Percentiles rank a stretch among this genome's conserved stretches.
These are phyloP conservation scores for Synaphobranchus kaupii DNA, from an alignment of 2,797 vertebrate species.

Conservation along the genomic window DNA sequence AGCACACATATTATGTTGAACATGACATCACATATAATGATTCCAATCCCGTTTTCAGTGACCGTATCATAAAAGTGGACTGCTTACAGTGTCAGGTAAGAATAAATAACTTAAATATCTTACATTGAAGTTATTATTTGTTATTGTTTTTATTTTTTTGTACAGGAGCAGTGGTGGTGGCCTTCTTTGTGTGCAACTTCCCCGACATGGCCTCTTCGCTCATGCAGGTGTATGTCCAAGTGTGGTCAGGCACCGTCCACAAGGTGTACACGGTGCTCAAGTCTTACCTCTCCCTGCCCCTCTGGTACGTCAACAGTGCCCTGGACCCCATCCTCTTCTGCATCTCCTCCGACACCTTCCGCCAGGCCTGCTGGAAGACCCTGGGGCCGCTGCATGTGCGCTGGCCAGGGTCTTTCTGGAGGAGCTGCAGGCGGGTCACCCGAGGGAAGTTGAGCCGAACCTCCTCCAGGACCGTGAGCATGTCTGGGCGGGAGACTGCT, in stretches of 20 bases:
- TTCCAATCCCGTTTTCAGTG: too few species aligned
- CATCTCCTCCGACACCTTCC: conserved; percentile 75
- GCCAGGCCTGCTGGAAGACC: conserved; percentile 72
- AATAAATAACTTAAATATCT: background rate
- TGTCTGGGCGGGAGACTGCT: conserved; percentile 47
- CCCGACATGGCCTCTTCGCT: conserved; percentile 76
- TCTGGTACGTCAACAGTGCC: conserved; percentile 78
- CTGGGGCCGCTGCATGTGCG: conserved; percentile 52
- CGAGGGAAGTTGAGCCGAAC: conserved; percentile 45
- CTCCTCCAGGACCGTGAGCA: conserved; percentile 49
- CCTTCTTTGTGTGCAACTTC: conserved; percentile 78
- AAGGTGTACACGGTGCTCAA: conserved; percentile 73
- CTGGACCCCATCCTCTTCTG: conserved; percentile 78
- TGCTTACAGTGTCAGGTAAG: background rate
- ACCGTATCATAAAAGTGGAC: background rate
- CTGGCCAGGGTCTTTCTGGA: conserved; percentile 38
- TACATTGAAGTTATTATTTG: background rate
- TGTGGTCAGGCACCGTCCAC: conserved; percentile 68
- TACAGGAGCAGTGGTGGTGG: conserved; percentile 70
- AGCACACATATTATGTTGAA: background rate
- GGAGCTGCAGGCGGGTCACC: background rate
- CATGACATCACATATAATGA: background rate
- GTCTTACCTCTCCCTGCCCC: conserved; percentile 73
- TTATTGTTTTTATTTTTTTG: background rate
- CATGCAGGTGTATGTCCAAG: conserved; percentile 75